A percentile compares a stretch with the other conserved stretches of the same genome.
Conservation (phyloP, 2,888 invertebrate species). For the Cantharis lateralis region DNA sequence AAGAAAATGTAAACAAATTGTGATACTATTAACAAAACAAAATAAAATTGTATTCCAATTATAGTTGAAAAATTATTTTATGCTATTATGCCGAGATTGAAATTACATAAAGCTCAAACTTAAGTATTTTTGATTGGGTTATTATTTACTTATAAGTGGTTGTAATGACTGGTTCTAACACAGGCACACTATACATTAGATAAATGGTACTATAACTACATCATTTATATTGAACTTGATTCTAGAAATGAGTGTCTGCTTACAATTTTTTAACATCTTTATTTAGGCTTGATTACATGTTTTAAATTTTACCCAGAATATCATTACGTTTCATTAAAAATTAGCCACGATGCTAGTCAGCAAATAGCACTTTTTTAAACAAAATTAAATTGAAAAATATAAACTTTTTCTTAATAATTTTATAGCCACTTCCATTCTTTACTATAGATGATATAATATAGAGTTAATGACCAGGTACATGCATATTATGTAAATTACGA, state of each 20-base stretch:
- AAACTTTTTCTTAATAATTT: neutral
- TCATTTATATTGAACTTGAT: constrained; percentile 10
- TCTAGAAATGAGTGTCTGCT: neutral
- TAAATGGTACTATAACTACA: constrained; percentile 19
- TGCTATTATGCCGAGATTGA: neutral
- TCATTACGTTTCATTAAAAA: neutral
- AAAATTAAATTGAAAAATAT: neutral
- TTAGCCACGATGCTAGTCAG: neutral
- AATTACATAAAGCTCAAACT: neutral
- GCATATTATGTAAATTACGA: neutral
- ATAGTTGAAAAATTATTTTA: neutral
- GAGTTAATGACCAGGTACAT: neutral
- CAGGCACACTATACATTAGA: constrained; percentile 27
- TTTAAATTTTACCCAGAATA: neutral
- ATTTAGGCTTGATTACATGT: neutral
- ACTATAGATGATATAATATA: neutral
- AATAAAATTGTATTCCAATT: neutral
- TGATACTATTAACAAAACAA: neutral
- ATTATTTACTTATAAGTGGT: neutral
- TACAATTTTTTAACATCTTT: neutral
- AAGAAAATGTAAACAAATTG: neutral
- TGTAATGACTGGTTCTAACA: constrained; percentile 20
- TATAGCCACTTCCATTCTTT: neutral
- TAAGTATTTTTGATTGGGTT: neutral
- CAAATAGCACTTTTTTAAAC: neutral